Conservation (phyloP, 2,888 invertebrate species). For the Troides helena region DNA sequence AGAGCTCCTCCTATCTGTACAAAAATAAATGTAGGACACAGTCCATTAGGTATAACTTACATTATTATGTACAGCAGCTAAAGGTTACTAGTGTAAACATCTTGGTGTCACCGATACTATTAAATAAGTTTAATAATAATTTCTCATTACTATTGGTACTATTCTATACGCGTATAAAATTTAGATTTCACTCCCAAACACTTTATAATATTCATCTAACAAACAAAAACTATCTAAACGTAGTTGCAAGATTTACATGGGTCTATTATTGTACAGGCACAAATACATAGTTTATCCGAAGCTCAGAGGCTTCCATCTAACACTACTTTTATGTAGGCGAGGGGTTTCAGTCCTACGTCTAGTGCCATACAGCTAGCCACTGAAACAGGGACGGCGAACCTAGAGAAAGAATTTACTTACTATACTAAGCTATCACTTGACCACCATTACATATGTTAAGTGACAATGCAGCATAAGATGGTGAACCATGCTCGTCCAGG, state of each 20-base stretch:
- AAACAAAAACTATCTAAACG: slow-evolving; percentile 40
- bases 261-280: slow-evolving; percentile 66
- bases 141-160: slow-evolving; percentile 42
- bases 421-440: too few relatives aligned
- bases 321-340: slow-evolving; percentile 68
- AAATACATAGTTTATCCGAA: slow-evolving; percentile 64
- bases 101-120: slow-evolving; percentile 71
- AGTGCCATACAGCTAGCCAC: slow-evolving; percentile 34
- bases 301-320: slow-evolving; percentile 57
- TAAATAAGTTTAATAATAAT: slow-evolving; percentile 47
- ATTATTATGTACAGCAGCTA: slow-evolving; percentile 55
- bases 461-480: too few relatives aligned
- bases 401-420: background rate
- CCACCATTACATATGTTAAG: too few relatives aligned
- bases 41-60: slow-evolving; percentile 41
- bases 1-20: slow-evolving; percentile 44
- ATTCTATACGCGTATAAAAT: slow-evolving; percentile 66
- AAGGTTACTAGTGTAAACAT: slow-evolving; percentile 51
- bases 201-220: slow-evolving; percentile 55
- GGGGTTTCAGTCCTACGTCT: slow-evolving; percentile 69
- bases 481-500: too few relatives aligned
- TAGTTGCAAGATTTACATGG: slow-evolving; percentile 7
- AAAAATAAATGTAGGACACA: slow-evolving; percentile 53
- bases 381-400: slow-evolving; percentile 4
- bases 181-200: slow-evolving; percentile 55